phyloP scores from a whole-genome alignment of 2,797 vertebrate species.

The Darevskia mixta region DNA sequence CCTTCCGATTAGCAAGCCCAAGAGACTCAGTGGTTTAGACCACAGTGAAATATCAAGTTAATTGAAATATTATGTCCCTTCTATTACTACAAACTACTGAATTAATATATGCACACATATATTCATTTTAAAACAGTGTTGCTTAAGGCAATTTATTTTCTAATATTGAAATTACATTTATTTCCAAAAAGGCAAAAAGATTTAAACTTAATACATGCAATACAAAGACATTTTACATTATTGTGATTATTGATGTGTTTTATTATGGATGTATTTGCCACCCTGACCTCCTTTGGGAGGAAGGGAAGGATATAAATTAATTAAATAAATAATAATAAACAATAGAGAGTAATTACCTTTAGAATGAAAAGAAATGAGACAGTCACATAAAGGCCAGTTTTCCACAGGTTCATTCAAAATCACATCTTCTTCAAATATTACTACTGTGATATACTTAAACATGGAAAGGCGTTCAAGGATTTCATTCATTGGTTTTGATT shows the following conservation, averaged over 20 bases:
- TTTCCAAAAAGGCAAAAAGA: not conserved
- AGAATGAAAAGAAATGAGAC: constrained; percentile 92
- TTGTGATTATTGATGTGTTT: not conserved
- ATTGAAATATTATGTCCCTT: not conserved
- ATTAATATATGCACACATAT: not conserved
- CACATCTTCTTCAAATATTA: constrained; percentile 89
- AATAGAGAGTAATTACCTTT: constrained; percentile 80
- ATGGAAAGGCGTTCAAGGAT: constrained; percentile 89
- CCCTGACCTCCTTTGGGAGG: too few species aligned
- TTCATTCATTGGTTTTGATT: constrained; percentile 93
- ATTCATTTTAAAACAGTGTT: not conserved
- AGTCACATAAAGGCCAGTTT: constrained; percentile 91
- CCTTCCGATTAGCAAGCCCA: too few species aligned
- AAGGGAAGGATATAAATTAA: too few species aligned
- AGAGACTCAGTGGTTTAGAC: too few species aligned
- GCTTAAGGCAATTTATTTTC: not conserved
- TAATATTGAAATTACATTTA: not conserved
- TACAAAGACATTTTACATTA: not conserved
- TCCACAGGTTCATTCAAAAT: constrained; percentile 89
- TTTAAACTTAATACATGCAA: not conserved
- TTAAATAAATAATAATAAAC: too few species aligned
- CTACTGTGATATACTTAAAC: constrained; percentile 91
- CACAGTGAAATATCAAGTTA: too few species aligned
- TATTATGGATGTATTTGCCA: too few species aligned
- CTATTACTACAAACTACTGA: not conserved